Base-by-base conservation (phyloP, 1,140 invertebrate genomes). In the Sycophaga agraensis region DNA sequence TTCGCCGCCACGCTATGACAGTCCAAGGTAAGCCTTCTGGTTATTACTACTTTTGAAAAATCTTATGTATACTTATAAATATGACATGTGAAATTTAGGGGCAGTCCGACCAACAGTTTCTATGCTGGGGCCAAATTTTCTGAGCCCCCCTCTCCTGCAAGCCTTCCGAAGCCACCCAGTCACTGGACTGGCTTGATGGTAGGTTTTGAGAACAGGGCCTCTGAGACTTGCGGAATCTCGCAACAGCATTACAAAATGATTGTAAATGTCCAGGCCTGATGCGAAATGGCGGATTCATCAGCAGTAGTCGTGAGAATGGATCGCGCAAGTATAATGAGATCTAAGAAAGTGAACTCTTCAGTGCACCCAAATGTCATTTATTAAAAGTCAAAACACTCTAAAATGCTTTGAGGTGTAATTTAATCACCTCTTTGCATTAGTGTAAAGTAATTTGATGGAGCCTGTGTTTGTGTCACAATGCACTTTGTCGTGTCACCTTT, bases 41-140 rank as follows among this genome's bases (percentile, higher is more conserved):
- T 16, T 53, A 35, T 21, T 49, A 31, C n/a, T 39, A 39, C 37
- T 39, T 16, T 39, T 4, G n/a, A 14, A 14, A 39, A 39, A 39
- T 39, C n/a, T 11, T 4, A 39, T 39, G 28, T 31, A 31, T 31
- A 11, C 28, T 31, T 31, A n/a, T 31, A 31, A 31, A 31, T 6
- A 31, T 31, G 5, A 31, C 28, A 6, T 4, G 28, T 48, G 11
- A 4, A 8, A 1, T 24, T 28, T 48, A 62, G 59, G 37, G 43
- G 45, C 42, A 82, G 79, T 64, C 81, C 81, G 17, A 81, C 79
- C 4, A 76, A 73, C 68, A 75, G 62, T 53, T 82, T 80, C 59
- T 87, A 86, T 67, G 86, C 86, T 46, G 86, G 85, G 64, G 84
- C 85, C 11, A 86, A 86, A 65, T 87, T 85, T 67, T 85, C 82